Conservation (phyloP, 2,797 vertebrate genomes). For the Labeo calbasu region DNA sequence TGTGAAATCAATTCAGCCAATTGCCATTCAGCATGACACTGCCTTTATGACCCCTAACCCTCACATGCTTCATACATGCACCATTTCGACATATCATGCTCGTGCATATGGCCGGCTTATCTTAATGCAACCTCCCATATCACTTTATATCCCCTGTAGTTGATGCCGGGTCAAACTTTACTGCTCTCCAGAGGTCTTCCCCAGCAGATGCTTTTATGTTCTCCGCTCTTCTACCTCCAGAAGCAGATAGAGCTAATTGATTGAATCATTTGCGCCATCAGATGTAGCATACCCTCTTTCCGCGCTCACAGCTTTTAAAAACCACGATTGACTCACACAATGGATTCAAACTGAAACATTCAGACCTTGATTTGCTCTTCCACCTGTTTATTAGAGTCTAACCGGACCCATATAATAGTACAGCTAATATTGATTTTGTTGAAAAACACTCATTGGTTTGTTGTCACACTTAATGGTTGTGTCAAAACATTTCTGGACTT, state of each 20-base stretch:
- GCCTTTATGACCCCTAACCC: conserved; percentile 48
- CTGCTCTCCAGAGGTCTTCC: conserved; percentile 34
- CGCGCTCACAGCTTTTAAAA: conserved; percentile 69
- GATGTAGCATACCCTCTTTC: conserved; percentile 65
- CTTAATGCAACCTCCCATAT: conserved; percentile 32
- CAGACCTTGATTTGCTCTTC: conserved; percentile 61
- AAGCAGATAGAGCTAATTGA: conserved; percentile 71
- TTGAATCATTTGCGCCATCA: conserved; percentile 72
- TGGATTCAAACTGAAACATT: conserved; percentile 69
- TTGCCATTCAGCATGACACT: conserved; percentile 46
- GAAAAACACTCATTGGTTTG: conserved; percentile 1
- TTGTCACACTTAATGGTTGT: conserved; percentile 16
- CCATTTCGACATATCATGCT: conserved; percentile 21
- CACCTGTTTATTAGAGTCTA: conserved; percentile 53
- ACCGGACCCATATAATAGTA: conserved; percentile 20
- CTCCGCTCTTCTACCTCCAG: conserved; percentile 53
- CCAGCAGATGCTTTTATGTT: conserved; percentile 1
- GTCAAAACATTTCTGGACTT: conserved; percentile 14
- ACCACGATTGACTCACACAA: conserved; percentile 68
- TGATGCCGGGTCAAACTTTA: conserved; percentile 40
- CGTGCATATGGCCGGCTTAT: conserved; percentile 39
- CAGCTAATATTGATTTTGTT: conserved; percentile 43
- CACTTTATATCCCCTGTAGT: conserved; percentile 21
- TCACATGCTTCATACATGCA: conserved; percentile 4
- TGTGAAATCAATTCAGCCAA: conserved; percentile 52